These are phyloP conservation scores for Leptura quadrifasciata DNA, from an alignment of 2,888 invertebrate species.

Conservation along the genomic window DNA sequence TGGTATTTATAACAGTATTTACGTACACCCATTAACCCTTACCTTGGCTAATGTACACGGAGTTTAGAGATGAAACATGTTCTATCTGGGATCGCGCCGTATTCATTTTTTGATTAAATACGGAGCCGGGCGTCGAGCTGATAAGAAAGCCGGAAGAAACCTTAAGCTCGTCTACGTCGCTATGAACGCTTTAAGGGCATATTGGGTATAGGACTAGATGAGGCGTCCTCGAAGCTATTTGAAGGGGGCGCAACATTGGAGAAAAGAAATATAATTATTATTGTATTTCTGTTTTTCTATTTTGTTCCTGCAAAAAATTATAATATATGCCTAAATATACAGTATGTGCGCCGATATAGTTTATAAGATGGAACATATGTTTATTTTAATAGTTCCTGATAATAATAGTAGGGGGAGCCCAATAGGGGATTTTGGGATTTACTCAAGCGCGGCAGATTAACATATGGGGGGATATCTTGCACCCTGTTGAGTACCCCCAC, in stretches of 20 bases:
- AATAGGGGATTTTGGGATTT: too few species aligned
- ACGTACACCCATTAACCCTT: constrained; percentile 34
- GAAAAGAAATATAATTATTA: background rate
- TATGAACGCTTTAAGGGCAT: constrained; percentile 41
- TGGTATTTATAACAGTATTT: constrained; percentile 29
- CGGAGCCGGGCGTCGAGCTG: constrained; percentile 45
- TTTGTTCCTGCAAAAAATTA: background rate
- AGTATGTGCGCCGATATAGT: too few species aligned
- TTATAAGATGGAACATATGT: too few species aligned
- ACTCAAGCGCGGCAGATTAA: too few species aligned
- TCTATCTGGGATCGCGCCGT: constrained; percentile 50
- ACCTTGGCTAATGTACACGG: constrained; percentile 26
- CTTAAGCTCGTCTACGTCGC: constrained; percentile 44
- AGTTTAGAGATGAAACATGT: constrained; percentile 42
- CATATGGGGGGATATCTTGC: too few species aligned
- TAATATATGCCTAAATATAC: too few species aligned
- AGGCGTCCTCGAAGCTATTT: constrained; percentile 16
- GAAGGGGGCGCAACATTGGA: background rate
- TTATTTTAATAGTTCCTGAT: too few species aligned
- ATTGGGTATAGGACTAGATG: constrained; percentile 43
- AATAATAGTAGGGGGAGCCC: too few species aligned
- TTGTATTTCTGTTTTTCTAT: background rate
- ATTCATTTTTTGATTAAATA: constrained; percentile 58
- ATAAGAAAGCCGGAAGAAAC: constrained; percentile 54
- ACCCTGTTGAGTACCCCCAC: too few species aligned